Evolutionary conservation across 2,113 vertebrate species (phyloP), one percentile per base, ranked within the genome.

Genomic region (Ceyx cyanopectus): DNA sequence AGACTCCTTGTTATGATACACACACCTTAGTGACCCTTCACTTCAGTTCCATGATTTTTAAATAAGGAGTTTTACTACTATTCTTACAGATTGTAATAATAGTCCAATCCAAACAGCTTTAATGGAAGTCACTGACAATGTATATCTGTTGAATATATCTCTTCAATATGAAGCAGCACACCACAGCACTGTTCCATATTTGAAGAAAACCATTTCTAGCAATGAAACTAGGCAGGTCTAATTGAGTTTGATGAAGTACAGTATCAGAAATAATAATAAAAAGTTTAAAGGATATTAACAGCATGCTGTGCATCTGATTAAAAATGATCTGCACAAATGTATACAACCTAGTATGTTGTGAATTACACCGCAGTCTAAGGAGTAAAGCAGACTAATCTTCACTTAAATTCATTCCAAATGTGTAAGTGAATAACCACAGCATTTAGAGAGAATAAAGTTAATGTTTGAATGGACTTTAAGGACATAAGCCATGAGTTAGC

Each of bases 341-440:
- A 87, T 90, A 94, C 95, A 92, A 66, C 75, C 81, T 94, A 94
- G 92, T 94, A 94, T 94, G 94, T 94, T 94, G 88, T 89, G 91
- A 97, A 95, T 94, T 96, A 96, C 90, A 65, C 32, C 1, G 0
- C 67, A 91, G 88, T 82, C 91, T 90, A 51, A 93, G 70, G 94
- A 95, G 86, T 90, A 92, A 94, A 90, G 63, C 82, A 95, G 92
- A 60, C 92, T 94, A 92, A 93, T 95, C 94, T 93, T 87, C 0
- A 0, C 61, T 92, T 69, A 94, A 92, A 96, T 89, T 24, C 63
- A 13, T 94, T 95, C 91, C 94, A 97, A 90, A 96, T 97, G 94
- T 93, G 80, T 56, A 87, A 95, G 82, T 54, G 60, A 92, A 92
- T 72, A 93, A 87, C 80, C 72, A 46, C 48, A 84, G 46, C 58